Evolutionary conservation across 2,113 vertebrate genomes (phyloP), one percentile per base, ranked within the genome.

Genomic region (Bufo gargarizans): DNA sequence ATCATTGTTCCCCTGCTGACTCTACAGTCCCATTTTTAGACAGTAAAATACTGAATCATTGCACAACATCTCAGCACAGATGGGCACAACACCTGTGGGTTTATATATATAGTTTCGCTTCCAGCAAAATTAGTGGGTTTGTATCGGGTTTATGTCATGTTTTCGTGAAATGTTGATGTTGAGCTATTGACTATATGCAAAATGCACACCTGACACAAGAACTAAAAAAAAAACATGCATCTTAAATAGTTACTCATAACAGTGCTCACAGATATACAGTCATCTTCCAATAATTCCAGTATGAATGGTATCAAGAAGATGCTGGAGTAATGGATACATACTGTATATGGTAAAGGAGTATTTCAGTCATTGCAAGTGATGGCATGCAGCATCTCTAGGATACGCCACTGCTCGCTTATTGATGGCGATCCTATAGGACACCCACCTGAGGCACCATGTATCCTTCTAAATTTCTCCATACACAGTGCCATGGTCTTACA

Each of bases 81-180:
- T 89, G 87, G 87, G 82, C 14, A 45, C 0, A 77, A 58, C 87
- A 84, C 87, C 87, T 89, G 87, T 45, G 81, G 72, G 83, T 88
- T 65, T 88, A 83, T 88, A 83, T 86, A 83, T 86, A 83, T 83
- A 83, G 87, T 77, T 77, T 84, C 47, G 87, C 87, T 72, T 89
- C 49, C 22, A 78, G 87, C 72, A 67, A 84, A 77, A 78, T 69
- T 58, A 84, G 33, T 50, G 6, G 8, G 12, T 86, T 50, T 20
- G 16, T 53, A 86, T 86, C 59, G 45, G 85, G 49, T 89, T 65
- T 89, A 78, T 84, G 81, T 89, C 71, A 65, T 50, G 50, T 84
- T 69, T 89, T 63, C 47, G 10, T 77, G 72, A 84, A 84, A 84
- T 84, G 72, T 56, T 67, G 86, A 77, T 84, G 85, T 55, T 87